Evolutionary conservation across 2,113 vertebrate genomes (phyloP).

Genomic region (Cyprinodon tularosa): DNA sequence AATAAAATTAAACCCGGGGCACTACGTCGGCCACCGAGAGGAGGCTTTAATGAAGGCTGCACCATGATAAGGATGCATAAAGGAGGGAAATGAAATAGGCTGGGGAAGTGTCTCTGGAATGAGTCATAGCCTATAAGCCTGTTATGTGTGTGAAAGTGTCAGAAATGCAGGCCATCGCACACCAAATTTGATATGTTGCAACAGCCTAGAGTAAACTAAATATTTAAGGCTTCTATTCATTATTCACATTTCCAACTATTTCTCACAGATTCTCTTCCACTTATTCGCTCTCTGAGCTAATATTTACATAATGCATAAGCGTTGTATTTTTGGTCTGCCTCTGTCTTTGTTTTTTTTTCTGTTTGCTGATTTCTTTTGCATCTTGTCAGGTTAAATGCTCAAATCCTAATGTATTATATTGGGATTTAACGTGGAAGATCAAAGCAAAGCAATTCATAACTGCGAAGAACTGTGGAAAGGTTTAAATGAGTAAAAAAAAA

Average conservation of each 20-base stretch:
- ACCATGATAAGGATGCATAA: conserved; percentile 48
- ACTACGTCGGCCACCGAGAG: conserved; percentile 39
- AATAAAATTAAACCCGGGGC: conserved; percentile 62
- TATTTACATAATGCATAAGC: conserved; percentile 12
- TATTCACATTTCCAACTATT: conserved; percentile 26
- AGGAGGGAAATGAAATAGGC: conserved; percentile 52
- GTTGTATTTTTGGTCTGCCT: neutral
- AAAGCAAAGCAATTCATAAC: neutral
- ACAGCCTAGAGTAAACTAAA: conserved; percentile 19
- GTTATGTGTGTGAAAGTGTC: conserved; percentile 62
- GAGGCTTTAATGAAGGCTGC: conserved; percentile 58
- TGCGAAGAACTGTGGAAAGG: neutral
- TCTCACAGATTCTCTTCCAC: conserved; percentile 11
- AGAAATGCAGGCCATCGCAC: conserved; percentile 48
- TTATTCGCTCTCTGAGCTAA: conserved; percentile 3
- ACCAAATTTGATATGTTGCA: conserved; percentile 32
- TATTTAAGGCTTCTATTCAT: conserved; percentile 28
- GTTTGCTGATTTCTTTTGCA: neutral
- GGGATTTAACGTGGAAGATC: neutral
- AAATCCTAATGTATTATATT: neutral
- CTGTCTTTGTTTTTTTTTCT: too few relatives aligned
- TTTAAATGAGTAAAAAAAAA: too few relatives aligned
- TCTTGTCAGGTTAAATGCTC: neutral
- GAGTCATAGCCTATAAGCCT: conserved; percentile 66
- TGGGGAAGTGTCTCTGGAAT: conserved; percentile 44